phyloP scores from a whole-genome alignment of 2,888 invertebrate species.

The Unio delphinus region DNA sequence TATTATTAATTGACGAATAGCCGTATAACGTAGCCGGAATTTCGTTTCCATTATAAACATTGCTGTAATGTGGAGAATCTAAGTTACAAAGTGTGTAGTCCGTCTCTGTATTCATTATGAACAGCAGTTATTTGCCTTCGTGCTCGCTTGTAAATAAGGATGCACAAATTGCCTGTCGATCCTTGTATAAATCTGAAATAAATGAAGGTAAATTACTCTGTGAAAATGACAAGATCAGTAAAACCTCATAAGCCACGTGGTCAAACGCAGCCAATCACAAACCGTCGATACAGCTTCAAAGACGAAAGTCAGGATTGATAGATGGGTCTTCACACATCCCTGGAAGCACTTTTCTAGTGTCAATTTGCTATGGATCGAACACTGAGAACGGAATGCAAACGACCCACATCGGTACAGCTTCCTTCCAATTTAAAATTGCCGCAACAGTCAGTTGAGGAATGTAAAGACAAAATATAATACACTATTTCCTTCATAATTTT shows the following conservation, averaged over 20 bases:
- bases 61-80: slow-evolving; percentile 66
- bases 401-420: too few species aligned
- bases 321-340: slow-evolving; percentile 15
- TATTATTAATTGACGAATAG: slow-evolving; percentile 53
- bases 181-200: slow-evolving; percentile 67
- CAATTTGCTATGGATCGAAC: too few species aligned
- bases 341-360: too few species aligned
- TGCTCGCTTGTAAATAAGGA: slow-evolving; percentile 1
- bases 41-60: slow-evolving; percentile 49
- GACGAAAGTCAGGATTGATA: slow-evolving; percentile 35
- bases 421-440: too few species aligned
- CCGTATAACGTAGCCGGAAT: slow-evolving; percentile 50
- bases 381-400: too few species aligned
- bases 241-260: slow-evolving; percentile 59
- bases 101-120: slow-evolving; percentile 64
- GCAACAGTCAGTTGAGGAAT: too few species aligned
- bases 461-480: too few species aligned
- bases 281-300: slow-evolving; percentile 16
- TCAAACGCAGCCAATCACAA: slow-evolving; percentile 48
- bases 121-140: slow-evolving; percentile 10
- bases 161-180: slow-evolving; percentile 65
- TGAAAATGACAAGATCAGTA: slow-evolving; percentile 62
- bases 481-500: too few species aligned
- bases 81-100: slow-evolving; percentile 70
- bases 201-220: slow-evolving; percentile 67